Percentiles rank a stretch among this genome's conserved stretches.
phyloP scores from a whole-genome alignment of 2,113 vertebrate species.

The Barnardius zonarius region DNA sequence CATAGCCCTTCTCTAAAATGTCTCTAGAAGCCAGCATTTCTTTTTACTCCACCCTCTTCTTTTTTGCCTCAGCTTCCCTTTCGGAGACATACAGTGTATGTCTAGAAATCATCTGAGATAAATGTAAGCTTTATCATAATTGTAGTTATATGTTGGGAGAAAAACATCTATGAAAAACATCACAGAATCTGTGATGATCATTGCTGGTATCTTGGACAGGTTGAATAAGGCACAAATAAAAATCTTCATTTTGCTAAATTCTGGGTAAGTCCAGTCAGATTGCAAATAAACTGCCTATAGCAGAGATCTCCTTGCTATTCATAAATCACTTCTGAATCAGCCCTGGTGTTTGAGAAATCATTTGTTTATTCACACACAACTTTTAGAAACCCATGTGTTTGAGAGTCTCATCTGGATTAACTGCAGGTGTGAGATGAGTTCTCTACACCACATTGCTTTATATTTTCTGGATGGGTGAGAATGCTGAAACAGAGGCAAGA shows the following conservation, averaged over 20 bases:
- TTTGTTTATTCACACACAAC: not conserved
- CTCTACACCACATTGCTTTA: not conserved
- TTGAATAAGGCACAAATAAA: not conserved
- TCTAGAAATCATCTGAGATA: not conserved
- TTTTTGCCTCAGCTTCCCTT: not conserved
- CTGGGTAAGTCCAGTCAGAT: not conserved
- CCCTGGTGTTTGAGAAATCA: not conserved
- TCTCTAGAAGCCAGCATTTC: not conserved
- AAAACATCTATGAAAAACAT: not conserved
- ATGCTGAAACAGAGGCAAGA: not conserved
- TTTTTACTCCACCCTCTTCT: not conserved
- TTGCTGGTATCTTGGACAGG: not conserved
- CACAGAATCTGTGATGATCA: not conserved
- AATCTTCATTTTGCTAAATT: not conserved
- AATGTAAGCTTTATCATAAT: not conserved
- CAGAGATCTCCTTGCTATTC: not conserved
- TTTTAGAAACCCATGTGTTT: not conserved
- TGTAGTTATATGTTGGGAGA: not conserved
- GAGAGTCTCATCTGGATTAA: not conserved
- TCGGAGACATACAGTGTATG: not conserved
- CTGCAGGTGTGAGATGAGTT: not conserved
- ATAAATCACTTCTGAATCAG: not conserved
- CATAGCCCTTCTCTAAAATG: not conserved
- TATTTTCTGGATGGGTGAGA: not conserved
- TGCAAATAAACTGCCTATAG: not conserved